phyloP scores from a whole-genome alignment of 1,140 invertebrate species.

The Carposina sasakii region DNA sequence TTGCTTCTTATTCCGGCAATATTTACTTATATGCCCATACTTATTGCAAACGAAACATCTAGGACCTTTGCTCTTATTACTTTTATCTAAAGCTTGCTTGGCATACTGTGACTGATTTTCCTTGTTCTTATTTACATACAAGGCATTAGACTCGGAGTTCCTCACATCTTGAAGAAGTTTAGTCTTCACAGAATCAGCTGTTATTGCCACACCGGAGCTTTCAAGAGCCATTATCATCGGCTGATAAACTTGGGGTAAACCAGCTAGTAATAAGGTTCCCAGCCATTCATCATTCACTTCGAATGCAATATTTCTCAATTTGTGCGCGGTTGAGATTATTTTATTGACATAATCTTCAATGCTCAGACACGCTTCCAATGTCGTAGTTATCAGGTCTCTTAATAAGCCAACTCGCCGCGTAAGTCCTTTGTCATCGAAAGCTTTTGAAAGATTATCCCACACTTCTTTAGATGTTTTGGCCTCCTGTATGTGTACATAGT shows the following conservation, averaged over 20 bases:
- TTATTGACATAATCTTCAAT: constrained; percentile 39
- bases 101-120: constrained; percentile 11
- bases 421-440: constrained; percentile 37
- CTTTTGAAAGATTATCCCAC: too few species aligned
- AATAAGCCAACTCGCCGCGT: constrained; percentile 34
- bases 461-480: constrained; percentile 26
- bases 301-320: constrained; percentile 34
- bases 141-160: constrained; percentile 14
- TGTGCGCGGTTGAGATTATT: constrained; percentile 43
- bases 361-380: constrained; percentile 22
- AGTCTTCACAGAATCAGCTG: constrained; percentile 40
- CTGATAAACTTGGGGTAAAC: constrained; percentile 40
- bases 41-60: constrained; percentile 19
- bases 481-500: too few species aligned
- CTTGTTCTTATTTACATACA: constrained; percentile 23
- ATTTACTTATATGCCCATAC: constrained; percentile 24
- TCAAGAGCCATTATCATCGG: constrained; percentile 55
- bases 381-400: constrained; percentile 24
- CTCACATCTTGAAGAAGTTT: constrained; percentile 43
- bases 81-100: constrained; percentile 20
- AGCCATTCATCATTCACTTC: constrained; percentile 33
- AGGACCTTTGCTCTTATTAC: constrained; percentile 17
- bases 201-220: constrained; percentile 33
- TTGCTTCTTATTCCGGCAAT: constrained; percentile 21
- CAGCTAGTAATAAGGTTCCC: constrained; percentile 45